Conservation (phyloP, 2,888 invertebrate species). For the Rugalucina vietnamica region DNA sequence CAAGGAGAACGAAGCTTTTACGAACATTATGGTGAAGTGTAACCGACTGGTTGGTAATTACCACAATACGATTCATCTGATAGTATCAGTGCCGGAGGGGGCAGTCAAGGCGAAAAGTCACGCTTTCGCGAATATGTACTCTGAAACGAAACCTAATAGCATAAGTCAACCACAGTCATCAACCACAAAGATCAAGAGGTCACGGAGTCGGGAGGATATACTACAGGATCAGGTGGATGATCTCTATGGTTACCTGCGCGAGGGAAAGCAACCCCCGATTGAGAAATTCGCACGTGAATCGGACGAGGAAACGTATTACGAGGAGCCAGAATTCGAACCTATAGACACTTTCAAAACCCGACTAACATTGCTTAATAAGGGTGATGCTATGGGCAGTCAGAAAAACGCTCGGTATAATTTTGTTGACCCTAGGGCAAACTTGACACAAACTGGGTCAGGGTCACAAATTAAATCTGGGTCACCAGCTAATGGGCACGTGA, state of each 20-base stretch:
- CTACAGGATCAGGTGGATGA: conserved; percentile 94
- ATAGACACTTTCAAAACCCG: conserved; percentile 77
- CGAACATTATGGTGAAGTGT: conserved; percentile 73
- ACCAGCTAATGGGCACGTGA: conserved; percentile 30
- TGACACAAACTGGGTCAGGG: conserved; percentile 49
- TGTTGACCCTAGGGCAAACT: conserved; percentile 61
- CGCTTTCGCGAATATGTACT: conserved; percentile 71
- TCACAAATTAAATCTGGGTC: background rate
- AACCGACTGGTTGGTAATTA: conserved; percentile 80
- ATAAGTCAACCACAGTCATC: background rate
- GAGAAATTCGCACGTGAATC: conserved; percentile 78
- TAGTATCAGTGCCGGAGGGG: conserved; percentile 77
- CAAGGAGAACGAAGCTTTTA: conserved; percentile 68
- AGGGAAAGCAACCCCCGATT: conserved; percentile 92
- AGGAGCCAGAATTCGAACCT: conserved; percentile 82
- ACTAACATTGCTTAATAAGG: conserved; percentile 70
- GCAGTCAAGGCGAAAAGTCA: conserved; percentile 68
- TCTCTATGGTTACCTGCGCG: conserved; percentile 97
- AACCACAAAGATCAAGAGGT: conserved; percentile 60
- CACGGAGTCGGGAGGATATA: conserved; percentile 89
- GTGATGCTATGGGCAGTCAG: conserved; percentile 64
- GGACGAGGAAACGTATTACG: conserved; percentile 82
- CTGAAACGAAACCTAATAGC: conserved; percentile 43
- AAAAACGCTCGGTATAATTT: conserved; percentile 70
- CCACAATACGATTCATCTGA: conserved; percentile 81